Evolutionary conservation across 2,888 invertebrate genomes (phyloP), one percentile per base, ranked within the genome.

Genomic region (Amaurobius ferox): DNA sequence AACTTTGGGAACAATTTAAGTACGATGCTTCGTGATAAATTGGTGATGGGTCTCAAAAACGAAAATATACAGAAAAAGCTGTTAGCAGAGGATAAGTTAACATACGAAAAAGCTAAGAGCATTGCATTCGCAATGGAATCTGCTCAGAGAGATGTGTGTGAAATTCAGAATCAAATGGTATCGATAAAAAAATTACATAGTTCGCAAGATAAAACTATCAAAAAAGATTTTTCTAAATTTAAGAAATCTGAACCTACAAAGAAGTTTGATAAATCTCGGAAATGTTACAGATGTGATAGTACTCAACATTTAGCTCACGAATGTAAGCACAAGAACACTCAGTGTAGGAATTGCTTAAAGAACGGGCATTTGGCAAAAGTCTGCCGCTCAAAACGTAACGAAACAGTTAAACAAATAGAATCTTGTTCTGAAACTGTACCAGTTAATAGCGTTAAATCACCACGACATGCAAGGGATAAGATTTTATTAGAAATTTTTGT

Each of bases 201-300:
- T 64, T 72, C 72, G 72, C 61, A 72, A 73, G 62, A 61, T 73
- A 61, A 73, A 73, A 73, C 61, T 74, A 55, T 55, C 40, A 64
- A 64, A 73, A 74, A 74, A 74, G 64, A 74, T 64, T 74, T 64
- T 74, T 74, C 74, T 74, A 74, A 74, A 74, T 74, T 74, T 74
- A 66, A 74, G 44, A 74, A 74, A 74, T 64, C 44, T 64, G 64
- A 66, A 76, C 64, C 64, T 74, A 39, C 40, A 74, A 74, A 74
- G 74, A 74, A 74, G 64, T 64, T 64, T 64, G 74, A 64, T 64
- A 74, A 74, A 74, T 74, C 74, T 74, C 64, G 74, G 74, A 74
- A 74, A 74, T 74, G 64, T 74, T 74, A 74, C 74, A 74, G 74
- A 74, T 74, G 74, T 74, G 74, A 74, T 74, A 74, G 64, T 74